Evolutionary conservation across 2,888 invertebrate genomes (phyloP), one percentile per base, ranked within the genome.

Genomic region (Polydrusus cervinus): DNA sequence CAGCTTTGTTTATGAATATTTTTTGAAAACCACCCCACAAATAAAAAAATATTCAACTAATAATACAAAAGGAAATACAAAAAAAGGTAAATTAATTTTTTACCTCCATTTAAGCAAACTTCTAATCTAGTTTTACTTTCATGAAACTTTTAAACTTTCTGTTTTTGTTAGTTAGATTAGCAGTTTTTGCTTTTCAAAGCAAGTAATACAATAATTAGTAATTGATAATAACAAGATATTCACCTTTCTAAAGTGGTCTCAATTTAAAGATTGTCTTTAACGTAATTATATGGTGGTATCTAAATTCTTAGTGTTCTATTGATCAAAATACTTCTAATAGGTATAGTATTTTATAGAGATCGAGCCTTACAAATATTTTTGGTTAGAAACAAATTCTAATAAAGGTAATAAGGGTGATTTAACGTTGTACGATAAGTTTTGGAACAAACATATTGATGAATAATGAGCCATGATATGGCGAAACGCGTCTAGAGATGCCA

Each of bases 211-310:
- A 13, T 43, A n/a, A 43, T 43, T 16, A 16, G 1, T 16, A 45
- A 40, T 40, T 2, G n/a, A 14, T 14, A 45, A 6, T 47, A 47
- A 1, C 3, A 13, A 14, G 38, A n/a, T n/a, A 16, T 3, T 38
- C 9, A 38, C 34, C 55, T 34, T 55, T 55, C 34, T 5, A 8
- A 9, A 25, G 25, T 25, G 47, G 47, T 47, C 14, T 38, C n/a
- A 57, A 38, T 57, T 38, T 57, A 9, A 38, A 38, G 57, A 60
- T 60, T 60, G 57, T 60, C 57, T 60, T 60, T n/a, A 60, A 60
- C 9, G 34, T 14, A 38, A 11, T 16, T 16, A 25, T 20, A 20
- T 55, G 55, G n/a, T 16, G 47, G 16, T 47, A 1, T 38, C 38
- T 60, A 60, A 16, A 38, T 38, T 16, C 25, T 38, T 38, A 60